Conservation (phyloP, 2,797 vertebrate genomes). For the Helostoma temminkii region DNA sequence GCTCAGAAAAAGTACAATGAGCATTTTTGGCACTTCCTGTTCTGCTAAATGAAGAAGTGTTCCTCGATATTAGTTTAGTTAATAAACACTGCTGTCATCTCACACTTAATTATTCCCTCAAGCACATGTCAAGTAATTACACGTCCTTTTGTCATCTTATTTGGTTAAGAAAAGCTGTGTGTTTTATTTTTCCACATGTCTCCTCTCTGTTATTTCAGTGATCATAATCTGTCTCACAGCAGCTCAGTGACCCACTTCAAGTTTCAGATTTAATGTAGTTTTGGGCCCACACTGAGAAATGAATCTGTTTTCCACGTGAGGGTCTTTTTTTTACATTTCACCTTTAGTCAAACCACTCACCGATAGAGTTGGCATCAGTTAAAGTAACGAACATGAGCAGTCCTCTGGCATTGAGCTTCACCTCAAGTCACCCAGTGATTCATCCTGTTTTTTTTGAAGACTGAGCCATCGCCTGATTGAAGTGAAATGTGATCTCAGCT, state of each 20-base stretch:
- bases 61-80: too few species aligned
- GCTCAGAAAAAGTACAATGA: too few species aligned
- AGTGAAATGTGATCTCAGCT: too few species aligned
- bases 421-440: not conserved
- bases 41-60: too few species aligned
- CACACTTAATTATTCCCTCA: not conserved
- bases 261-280: not conserved
- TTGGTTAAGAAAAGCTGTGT: not conserved
- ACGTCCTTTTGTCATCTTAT: not conserved
- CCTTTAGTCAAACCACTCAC: too few species aligned
- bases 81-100: not conserved
- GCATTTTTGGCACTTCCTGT: too few species aligned
- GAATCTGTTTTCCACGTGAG: not conserved
- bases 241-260: fast-evolving
- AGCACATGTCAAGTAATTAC: not conserved
- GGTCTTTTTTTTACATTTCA: not conserved
- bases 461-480: not conserved
- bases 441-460: not conserved
- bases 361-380: not conserved
- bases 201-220: not conserved
- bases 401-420: not conserved
- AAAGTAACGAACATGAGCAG: too few species aligned
- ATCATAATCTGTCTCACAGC: not conserved
- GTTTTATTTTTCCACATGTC: not conserved
- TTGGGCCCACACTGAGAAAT: too few species aligned